These are phyloP conservation scores for Gavialis gangeticus DNA, from an alignment of 2,113 vertebrate genomes.

Conservation along the genomic window DNA sequence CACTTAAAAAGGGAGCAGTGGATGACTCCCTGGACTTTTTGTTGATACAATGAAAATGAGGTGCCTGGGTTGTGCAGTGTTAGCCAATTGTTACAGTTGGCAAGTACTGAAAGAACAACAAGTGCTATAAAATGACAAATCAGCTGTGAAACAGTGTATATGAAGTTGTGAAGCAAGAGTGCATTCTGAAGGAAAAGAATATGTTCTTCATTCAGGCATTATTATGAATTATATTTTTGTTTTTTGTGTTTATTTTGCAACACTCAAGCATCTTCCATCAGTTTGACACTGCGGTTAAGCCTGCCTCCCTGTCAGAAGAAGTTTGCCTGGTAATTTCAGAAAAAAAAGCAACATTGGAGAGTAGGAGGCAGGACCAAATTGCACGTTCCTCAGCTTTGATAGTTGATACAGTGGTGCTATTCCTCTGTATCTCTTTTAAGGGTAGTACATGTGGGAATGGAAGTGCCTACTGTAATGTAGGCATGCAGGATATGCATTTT, in stretches of 20 bases:
- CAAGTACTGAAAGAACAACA: slow-evolving; percentile 36
- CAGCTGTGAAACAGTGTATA: slow-evolving; percentile 54
- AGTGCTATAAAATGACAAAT: slow-evolving; percentile 64
- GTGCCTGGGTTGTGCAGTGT: slow-evolving; percentile 64
- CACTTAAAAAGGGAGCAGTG: slow-evolving; percentile 44
- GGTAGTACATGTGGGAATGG: not conserved
- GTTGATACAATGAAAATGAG: slow-evolving; percentile 64
- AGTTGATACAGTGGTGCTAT: not conserved
- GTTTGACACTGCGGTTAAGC: not conserved
- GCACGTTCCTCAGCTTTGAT: no score
- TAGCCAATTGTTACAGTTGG: slow-evolving; percentile 36
- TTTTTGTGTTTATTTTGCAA: not conserved
- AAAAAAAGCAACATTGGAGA: not conserved
- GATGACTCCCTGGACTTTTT: not conserved
- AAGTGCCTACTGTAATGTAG: not conserved
- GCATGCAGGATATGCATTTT: not conserved
- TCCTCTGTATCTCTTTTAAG: not conserved
- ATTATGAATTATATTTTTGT: not conserved
- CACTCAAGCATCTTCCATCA: not conserved
- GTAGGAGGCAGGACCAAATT: not conserved
- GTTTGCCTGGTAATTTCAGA: not conserved
- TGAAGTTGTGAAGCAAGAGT: slow-evolving; percentile 32
- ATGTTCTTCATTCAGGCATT: not conserved
- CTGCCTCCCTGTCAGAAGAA: not conserved
- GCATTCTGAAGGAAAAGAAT: slow-evolving; percentile 29